phyloP scores from a whole-genome alignment of 2,797 vertebrate species.

The Chaenodraco wilsoni region DNA sequence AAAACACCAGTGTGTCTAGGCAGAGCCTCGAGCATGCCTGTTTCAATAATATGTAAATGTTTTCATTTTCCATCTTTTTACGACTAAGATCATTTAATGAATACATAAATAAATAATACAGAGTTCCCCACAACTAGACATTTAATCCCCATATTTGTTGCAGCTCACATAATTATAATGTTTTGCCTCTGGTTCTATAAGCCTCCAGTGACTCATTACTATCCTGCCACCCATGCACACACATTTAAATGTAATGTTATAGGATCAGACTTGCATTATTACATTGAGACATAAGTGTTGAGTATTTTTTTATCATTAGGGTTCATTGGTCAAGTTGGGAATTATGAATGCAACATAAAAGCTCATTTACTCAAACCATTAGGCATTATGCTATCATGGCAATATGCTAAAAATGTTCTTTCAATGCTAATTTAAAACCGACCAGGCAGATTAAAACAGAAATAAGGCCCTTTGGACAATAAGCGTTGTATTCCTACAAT shows the following conservation, averaged over 20 bases:
- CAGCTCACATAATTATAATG: neutral
- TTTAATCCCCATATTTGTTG: neutral
- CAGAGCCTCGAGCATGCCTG: too few species aligned
- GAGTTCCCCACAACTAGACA: neutral
- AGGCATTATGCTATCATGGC: slow-evolving; percentile 1
- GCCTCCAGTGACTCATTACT: neutral
- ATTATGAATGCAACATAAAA: slow-evolving; percentile 17
- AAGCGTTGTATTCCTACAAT: slow-evolving; percentile 11
- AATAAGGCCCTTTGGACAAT: slow-evolving; percentile 11
- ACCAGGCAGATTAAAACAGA: slow-evolving; percentile 20
- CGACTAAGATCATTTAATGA: neutral
- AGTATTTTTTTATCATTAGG: slow-evolving; percentile 6
- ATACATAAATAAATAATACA: neutral
- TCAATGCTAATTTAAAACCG: slow-evolving; percentile 14
- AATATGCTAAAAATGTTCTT: slow-evolving; percentile 5
- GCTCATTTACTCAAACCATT: slow-evolving; percentile 24
- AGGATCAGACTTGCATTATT: slow-evolving; percentile 12
- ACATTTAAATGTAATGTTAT: slow-evolving; percentile 7
- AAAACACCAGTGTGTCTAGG: too few species aligned
- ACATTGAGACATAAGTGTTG: slow-evolving; percentile 1
- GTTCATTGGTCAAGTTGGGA: slow-evolving; percentile 16
- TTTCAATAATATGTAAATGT: neutral
- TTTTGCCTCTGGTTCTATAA: neutral
- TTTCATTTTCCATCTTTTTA: neutral
- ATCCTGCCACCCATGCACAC: neutral